Evolutionary conservation across 2,888 invertebrate genomes (phyloP).

Genomic region (Falcaria lacertinaria): DNA sequence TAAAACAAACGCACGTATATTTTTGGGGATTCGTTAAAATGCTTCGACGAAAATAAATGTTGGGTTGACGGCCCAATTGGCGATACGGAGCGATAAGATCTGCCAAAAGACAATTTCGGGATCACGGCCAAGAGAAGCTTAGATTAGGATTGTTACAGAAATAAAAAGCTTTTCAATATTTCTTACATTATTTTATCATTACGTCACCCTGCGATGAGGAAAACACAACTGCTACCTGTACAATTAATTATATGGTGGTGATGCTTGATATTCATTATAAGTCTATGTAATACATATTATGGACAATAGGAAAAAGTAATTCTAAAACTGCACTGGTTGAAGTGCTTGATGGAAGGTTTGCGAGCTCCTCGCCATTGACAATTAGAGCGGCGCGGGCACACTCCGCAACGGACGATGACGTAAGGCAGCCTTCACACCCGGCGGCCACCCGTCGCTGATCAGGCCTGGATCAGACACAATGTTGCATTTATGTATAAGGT

Average conservation of each 20-base stretch:
- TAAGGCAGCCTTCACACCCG: conserved; percentile 65
- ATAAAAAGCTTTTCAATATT: not conserved
- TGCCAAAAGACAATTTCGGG: conserved; percentile 22
- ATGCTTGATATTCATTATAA: too few relatives aligned
- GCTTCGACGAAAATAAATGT: conserved; percentile 22
- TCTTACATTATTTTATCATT: too few relatives aligned
- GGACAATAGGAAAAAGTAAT: too few relatives aligned
- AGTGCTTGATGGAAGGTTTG: conserved; percentile 12
- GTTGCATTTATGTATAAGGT: not conserved
- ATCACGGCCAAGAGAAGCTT: conserved; percentile 7
- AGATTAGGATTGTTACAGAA: not conserved
- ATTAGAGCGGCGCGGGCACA: conserved; percentile 67
- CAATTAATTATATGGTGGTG: too few relatives aligned
- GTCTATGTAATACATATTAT: too few relatives aligned
- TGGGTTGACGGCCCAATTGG: conserved; percentile 23
- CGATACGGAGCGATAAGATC: conserved; percentile 13
- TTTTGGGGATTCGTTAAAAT: not conserved
- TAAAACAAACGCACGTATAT: conserved; percentile 3
- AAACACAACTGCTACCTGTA: too few relatives aligned
- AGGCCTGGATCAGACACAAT: conserved; percentile 6
- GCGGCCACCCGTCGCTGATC: conserved; percentile 20
- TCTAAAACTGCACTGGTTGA: not conserved
- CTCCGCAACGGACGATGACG: conserved; percentile 68
- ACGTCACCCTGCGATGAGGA: too few relatives aligned
- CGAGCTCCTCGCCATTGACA: conserved; percentile 46